Evolutionary conservation across 2,113 vertebrate species (phyloP).

Genomic region (Capreolus pygargus): DNA sequence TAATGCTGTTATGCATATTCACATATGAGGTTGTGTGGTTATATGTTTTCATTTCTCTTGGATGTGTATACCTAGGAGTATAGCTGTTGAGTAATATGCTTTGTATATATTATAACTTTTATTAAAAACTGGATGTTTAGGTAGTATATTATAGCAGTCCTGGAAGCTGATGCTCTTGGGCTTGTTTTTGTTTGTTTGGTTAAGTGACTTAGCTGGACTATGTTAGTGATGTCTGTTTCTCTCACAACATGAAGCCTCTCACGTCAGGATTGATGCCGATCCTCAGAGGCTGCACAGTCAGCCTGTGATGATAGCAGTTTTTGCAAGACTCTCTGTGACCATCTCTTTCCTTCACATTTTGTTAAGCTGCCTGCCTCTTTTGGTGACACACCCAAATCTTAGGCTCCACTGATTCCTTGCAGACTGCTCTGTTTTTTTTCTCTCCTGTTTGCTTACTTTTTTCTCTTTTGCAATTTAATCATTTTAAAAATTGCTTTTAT

Average conservation of each 20-base stretch:
- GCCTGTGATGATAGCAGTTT: neutral
- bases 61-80: neutral
- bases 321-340: neutral
- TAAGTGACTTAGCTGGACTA: neutral
- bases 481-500: neutral
- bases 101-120: neutral
- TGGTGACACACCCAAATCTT: neutral
- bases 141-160: neutral
- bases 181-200: neutral
- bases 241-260: neutral
- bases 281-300: neutral
- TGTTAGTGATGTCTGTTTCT: neutral
- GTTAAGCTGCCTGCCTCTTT: neutral
- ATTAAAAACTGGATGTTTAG: neutral
- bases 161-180: neutral
- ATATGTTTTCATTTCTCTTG: neutral
- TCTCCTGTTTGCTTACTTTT: neutral
- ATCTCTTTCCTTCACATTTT: neutral
- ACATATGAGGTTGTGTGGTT: neutral
- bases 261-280: too few relatives aligned
- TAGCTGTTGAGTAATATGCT: neutral
- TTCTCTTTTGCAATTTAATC: neutral
- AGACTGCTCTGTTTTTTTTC: neutral
- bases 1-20: neutral
- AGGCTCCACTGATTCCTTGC: neutral